Conservation (phyloP, 2,113 vertebrate species). For the Pachycephala philippinensis region DNA sequence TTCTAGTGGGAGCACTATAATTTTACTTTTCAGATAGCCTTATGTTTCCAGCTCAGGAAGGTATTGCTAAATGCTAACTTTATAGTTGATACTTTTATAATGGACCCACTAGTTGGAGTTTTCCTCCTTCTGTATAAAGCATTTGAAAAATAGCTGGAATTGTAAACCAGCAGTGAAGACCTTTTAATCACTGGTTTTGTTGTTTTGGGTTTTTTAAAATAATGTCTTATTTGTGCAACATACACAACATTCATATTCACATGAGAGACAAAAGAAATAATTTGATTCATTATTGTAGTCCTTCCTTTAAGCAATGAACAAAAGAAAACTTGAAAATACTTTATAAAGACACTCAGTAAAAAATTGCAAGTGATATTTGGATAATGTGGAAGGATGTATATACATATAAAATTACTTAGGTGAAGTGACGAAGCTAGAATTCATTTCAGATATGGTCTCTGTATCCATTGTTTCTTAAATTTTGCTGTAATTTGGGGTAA, state of each 20-base stretch:
- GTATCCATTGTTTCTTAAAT: background rate
- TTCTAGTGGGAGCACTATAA: background rate
- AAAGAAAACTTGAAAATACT: background rate
- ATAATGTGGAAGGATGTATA: background rate
- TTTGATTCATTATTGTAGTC: background rate
- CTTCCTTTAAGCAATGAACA: background rate
- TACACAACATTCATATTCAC: background rate
- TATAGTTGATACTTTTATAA: background rate
- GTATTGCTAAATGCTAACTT: background rate
- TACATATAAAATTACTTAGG: background rate
- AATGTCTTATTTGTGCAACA: background rate
- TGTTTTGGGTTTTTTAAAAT: background rate
- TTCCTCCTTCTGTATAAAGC: background rate
- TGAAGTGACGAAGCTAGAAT: background rate
- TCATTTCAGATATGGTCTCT: background rate
- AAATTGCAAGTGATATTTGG: background rate
- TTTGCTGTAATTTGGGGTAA: background rate
- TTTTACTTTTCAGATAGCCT: background rate
- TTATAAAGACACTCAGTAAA: background rate
- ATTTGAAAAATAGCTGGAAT: background rate
- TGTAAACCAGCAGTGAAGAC: background rate
- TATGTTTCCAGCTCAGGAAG: background rate
- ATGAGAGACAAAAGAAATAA: background rate
- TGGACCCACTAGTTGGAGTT: background rate
- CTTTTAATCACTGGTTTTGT: background rate